Evolutionary conservation across 1,140 invertebrate genomes (phyloP).

Genomic region (Theocolax elegans): DNA sequence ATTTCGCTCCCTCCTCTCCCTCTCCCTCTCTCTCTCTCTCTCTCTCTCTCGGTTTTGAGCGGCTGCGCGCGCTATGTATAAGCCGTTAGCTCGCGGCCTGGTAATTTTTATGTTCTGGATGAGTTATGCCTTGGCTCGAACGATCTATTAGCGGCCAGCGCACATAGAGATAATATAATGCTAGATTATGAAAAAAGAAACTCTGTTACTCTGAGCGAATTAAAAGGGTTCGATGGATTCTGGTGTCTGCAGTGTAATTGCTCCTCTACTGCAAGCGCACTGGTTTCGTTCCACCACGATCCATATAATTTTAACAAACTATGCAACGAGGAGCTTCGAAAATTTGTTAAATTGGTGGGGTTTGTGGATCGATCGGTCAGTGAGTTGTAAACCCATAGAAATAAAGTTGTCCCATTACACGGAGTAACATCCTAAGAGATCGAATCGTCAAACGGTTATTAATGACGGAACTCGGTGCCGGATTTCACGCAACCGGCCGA

Average conservation of each 20-base stretch:
- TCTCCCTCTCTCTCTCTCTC: background rate
- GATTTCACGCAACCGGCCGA: slow-evolving; percentile 26
- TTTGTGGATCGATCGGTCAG: too few relatives aligned
- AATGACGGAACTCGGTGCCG: slow-evolving; percentile 29
- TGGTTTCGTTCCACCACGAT: too few relatives aligned
- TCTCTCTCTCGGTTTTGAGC: background rate
- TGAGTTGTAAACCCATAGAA: too few relatives aligned
- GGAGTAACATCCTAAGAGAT: too few relatives aligned
- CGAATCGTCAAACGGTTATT: slow-evolving; percentile 23
- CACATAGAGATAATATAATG: slow-evolving; percentile 6
- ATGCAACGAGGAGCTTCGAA: too few relatives aligned
- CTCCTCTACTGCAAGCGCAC: too few relatives aligned
- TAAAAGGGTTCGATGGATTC: too few relatives aligned
- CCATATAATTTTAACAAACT: too few relatives aligned
- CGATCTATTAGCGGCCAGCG: slow-evolving; percentile 30
- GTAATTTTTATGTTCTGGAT: slow-evolving; percentile 29
- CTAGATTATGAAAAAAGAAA: slow-evolving; percentile 5
- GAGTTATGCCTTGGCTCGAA: slow-evolving; percentile 24
- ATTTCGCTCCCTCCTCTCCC: background rate
- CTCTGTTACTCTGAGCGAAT: too few relatives aligned
- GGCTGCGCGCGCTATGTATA: background rate
- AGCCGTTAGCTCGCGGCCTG: slow-evolving; percentile 29
- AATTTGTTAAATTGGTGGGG: too few relatives aligned
- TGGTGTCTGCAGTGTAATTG: too few relatives aligned
- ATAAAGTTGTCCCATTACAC: slow-evolving; percentile 30